These are phyloP conservation scores for Austrolebias charrua DNA, from an alignment of 2,797 vertebrate species.

Conservation along the genomic window DNA sequence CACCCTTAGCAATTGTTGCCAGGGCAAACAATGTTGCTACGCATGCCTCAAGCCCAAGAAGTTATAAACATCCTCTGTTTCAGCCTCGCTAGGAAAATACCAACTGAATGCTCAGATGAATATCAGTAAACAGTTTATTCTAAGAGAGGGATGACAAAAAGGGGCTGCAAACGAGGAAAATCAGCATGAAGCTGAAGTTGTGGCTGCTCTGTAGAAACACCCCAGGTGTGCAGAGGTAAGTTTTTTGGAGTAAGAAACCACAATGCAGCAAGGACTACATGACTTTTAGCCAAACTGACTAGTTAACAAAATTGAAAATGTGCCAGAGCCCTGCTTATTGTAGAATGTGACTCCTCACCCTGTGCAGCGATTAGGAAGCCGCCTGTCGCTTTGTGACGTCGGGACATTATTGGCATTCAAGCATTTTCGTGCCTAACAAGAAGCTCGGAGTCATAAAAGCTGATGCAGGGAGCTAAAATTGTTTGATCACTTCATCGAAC, in stretches of 20 bases:
- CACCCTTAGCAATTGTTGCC: conserved; percentile 41
- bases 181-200: conserved; percentile 12
- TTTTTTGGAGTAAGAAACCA: conserved; percentile 40
- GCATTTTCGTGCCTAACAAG: conserved; percentile 15
- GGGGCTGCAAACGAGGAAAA: conserved; percentile 11
- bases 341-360: conserved; percentile 12
- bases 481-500: conserved; percentile 44
- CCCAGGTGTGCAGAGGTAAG: conserved; percentile 7
- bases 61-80: conserved; percentile 33
- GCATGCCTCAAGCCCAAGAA: conserved; percentile 34
- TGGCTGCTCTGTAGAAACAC: conserved; percentile 6
- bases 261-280: conserved; percentile 6
- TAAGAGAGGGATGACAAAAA: conserved; percentile 4
- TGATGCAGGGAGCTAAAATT: conserved; percentile 21
- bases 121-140: conserved; percentile 9
- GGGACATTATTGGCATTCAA: conserved; percentile 35
- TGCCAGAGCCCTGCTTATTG: conserved; percentile 13
- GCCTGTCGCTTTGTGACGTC: conserved; percentile 21
- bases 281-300: conserved; percentile 19
- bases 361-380: conserved; percentile 37
- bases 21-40: conserved; percentile 53
- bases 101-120: conserved; percentile 15
- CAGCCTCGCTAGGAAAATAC: background rate
- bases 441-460: conserved; percentile 34
- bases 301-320: conserved; percentile 23